phyloP scores from a whole-genome alignment of 2,797 vertebrate species.

The Mus spretus region DNA sequence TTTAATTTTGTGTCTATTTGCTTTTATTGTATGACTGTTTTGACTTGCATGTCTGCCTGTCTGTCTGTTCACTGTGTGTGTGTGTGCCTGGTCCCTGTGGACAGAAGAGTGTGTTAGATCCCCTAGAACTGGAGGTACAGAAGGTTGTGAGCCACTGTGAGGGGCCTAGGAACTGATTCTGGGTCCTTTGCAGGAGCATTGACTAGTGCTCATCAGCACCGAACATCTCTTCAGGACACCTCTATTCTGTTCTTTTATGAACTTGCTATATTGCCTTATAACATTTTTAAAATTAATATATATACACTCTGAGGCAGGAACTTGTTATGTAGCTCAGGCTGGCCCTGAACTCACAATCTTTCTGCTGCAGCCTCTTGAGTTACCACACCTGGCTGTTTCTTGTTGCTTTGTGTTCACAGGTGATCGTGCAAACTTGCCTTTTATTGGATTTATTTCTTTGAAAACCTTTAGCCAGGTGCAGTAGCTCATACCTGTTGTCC shows the following conservation, averaged over 20 bases:
- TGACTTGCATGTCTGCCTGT: neutral
- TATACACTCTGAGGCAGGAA: neutral
- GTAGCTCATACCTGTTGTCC: neutral
- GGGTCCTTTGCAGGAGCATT: neutral
- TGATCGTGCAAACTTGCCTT: slow-evolving; percentile 9
- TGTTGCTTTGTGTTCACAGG: neutral
- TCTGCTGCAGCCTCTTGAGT: neutral
- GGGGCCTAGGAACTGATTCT: neutral
- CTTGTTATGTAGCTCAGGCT: neutral
- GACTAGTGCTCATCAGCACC: neutral
- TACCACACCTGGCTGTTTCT: neutral
- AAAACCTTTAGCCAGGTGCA: neutral
- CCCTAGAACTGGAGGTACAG: neutral
- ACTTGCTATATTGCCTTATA: neutral
- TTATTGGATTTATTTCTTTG: neutral
- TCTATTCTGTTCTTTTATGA: neutral
- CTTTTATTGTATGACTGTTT: neutral
- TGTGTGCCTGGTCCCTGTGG: neutral
- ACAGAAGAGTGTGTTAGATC: neutral
- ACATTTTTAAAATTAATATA: neutral
- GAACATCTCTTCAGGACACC: neutral
- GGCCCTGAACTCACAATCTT: neutral
- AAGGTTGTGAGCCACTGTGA: neutral
- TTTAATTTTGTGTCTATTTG: neutral
- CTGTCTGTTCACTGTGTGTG: neutral